A percentile compares a stretch with the other conserved stretches of the same genome.
phyloP scores from a whole-genome alignment of 2,888 invertebrate genomes.

The Tipula unca region DNA sequence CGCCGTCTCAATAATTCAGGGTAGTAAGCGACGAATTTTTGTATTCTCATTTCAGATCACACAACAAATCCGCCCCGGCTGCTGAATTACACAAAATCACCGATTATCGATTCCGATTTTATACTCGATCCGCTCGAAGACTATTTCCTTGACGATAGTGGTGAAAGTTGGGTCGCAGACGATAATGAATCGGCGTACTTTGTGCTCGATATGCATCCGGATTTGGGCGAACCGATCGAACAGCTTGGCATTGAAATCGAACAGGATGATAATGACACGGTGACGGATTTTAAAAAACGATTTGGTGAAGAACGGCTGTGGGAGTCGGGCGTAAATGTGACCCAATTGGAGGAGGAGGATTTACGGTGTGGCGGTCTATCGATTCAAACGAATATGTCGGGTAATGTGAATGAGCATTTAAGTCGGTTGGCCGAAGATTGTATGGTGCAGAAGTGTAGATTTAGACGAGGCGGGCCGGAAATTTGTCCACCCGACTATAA shows the following conservation, averaged over 20 bases:
- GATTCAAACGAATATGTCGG: slow-evolving; percentile 55
- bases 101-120: not conserved
- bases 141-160: slow-evolving; percentile 30
- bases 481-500: slow-evolving; percentile 73
- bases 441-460: slow-evolving; percentile 69
- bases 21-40: not conserved
- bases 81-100: not conserved
- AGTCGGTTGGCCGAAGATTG: slow-evolving; percentile 58
- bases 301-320: slow-evolving; percentile 57
- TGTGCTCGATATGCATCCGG: slow-evolving; percentile 61
- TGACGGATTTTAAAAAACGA: slow-evolving; percentile 64
- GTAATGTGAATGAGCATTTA: slow-evolving; percentile 47
- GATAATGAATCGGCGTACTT: slow-evolving; percentile 48
- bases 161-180: slow-evolving; percentile 42
- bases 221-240: slow-evolving; percentile 64
- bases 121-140: not conserved
- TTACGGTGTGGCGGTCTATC: slow-evolving; percentile 67
- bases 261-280: slow-evolving; percentile 61
- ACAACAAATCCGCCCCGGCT: not conserved
- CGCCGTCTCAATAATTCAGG: not conserved
- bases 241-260: slow-evolving; percentile 69
- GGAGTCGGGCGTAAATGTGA: slow-evolving; percentile 61
- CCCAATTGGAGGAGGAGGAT: slow-evolving; percentile 64
- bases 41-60: not conserved
- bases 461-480: slow-evolving; percentile 65